Percentiles rank a stretch among this genome's conserved stretches.
These are phyloP conservation scores for Oligia fasciuncula DNA, from an alignment of 2,888 invertebrate species.

Conservation along the genomic window DNA sequence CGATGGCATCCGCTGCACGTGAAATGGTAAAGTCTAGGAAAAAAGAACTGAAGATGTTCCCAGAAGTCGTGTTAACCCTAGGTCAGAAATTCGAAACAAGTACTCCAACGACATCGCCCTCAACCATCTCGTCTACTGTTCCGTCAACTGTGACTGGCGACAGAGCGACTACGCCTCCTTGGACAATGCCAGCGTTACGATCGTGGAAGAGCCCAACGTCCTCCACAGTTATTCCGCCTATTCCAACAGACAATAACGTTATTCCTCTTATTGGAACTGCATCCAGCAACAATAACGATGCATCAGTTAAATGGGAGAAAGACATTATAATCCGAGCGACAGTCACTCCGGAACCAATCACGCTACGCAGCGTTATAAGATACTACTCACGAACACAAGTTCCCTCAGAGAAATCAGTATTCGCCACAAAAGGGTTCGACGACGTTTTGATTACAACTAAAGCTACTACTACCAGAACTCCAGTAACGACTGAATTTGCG, in stretches of 20 bases:
- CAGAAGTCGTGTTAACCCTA: conserved; percentile 76
- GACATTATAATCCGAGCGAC: conserved; percentile 84
- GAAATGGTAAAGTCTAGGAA: conserved; percentile 82
- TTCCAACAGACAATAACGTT: conserved; percentile 79
- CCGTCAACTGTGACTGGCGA: conserved; percentile 72
- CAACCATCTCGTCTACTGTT: conserved; percentile 70
- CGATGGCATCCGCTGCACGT: conserved; percentile 76
- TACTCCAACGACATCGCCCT: conserved; percentile 70
- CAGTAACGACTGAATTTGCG: conserved; percentile 74
- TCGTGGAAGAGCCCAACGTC: conserved; percentile 82
- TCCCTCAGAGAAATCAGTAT: conserved; percentile 77
- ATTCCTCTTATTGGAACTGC: conserved; percentile 78
- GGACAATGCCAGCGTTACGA: conserved; percentile 89
- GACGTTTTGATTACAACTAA: conserved; percentile 84
- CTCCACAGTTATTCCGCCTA: conserved; percentile 78
- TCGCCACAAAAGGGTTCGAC: conserved; percentile 78
- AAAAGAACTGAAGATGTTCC: conserved; percentile 81
- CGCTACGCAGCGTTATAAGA: conserved; percentile 79
- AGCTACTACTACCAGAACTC: conserved; percentile 73
- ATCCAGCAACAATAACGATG: conserved; percentile 79
- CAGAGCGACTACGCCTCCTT: conserved; percentile 83
- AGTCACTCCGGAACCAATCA: conserved; percentile 80
- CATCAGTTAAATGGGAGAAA: conserved; percentile 84
- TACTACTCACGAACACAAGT: conserved; percentile 78
- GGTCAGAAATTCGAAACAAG: conserved; percentile 76